Base-by-base conservation (phyloP, 2,113 vertebrate species). In the Rhegmatorhina hoffmannsi region DNA sequence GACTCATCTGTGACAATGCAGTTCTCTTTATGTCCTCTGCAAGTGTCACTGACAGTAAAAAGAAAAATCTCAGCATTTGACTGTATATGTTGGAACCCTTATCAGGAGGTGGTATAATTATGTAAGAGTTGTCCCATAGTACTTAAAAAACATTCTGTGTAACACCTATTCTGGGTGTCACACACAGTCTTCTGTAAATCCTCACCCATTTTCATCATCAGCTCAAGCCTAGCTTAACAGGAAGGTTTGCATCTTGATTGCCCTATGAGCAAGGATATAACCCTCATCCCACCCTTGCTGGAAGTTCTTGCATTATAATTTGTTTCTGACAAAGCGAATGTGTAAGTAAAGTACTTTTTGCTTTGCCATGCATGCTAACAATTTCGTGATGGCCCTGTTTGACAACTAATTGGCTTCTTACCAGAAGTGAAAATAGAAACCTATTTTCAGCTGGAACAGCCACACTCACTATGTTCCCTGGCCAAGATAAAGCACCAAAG, bases 401-500 rank as follows among this genome's bases (percentile, higher is more conserved):
- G 89, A 87, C 88, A 94, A 68, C 26, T 72, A 60, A 34, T 59
- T 94, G 92, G 94, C 90, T 72, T 74, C 49, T 87, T 38, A 84
- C 86, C 89, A 94, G 52, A 66, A 91, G 18, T 59, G 67, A 92
- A 90, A 93, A 89, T 72, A 62, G 60, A 29, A 50, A 73, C 86
- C 84, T 88, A 94, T 96, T 96, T 96, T 95, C 94, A 92, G 52
- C 80, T 94, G 87, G 90, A 92, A 96, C 96, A 90, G 44, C 34
- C 87, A 90, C 63, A 29, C 13, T 94, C n/a, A 6, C 52, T 90
- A 20, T 59, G 26, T 92, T 96, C 92, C 72, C 94, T 82, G 68
- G 79, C 79, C 44, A 52, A 84, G 66, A 88, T 69, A 81, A 88
- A 87, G 70, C 55, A 43, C 40, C 29, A 74, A 78, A 95, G 50